These are phyloP conservation scores for Pantala flavescens DNA, from an alignment of 1,140 invertebrate genomes.

Conservation along the genomic window DNA sequence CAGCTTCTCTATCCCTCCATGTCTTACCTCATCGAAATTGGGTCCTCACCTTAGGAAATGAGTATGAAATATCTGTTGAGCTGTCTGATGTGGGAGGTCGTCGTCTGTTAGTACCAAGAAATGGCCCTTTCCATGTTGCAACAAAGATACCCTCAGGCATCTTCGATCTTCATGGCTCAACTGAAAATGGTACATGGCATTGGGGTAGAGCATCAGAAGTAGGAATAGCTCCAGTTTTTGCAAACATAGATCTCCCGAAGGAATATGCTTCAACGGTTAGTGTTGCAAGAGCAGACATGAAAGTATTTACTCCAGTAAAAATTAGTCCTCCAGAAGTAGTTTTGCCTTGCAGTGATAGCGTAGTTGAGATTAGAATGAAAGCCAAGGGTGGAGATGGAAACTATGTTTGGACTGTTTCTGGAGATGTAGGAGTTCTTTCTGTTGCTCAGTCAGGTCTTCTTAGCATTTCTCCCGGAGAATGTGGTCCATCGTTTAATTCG, in stretches of 20 bases:
- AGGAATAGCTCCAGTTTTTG: background rate
- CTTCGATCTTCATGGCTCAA: background rate
- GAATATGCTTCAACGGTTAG: background rate
- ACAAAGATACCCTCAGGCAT: background rate
- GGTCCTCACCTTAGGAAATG: background rate
- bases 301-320: background rate
- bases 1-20: conserved; percentile 45
- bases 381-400: background rate
- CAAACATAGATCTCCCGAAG: background rate
- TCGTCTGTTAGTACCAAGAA: background rate
- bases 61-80: background rate
- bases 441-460: background rate
- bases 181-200: background rate
- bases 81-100: background rate
- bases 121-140: background rate
- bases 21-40: conserved; percentile 45
- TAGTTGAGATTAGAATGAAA: background rate
- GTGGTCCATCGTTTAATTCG: background rate
- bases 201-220: background rate
- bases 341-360: background rate
- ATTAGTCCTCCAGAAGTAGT: background rate
- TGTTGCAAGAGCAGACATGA: background rate
- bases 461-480: background rate
- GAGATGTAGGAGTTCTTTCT: background rate
- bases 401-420: background rate